These are phyloP conservation scores for Synergus umbraculus DNA, from an alignment of 2,888 invertebrate species.

Conservation along the genomic window DNA sequence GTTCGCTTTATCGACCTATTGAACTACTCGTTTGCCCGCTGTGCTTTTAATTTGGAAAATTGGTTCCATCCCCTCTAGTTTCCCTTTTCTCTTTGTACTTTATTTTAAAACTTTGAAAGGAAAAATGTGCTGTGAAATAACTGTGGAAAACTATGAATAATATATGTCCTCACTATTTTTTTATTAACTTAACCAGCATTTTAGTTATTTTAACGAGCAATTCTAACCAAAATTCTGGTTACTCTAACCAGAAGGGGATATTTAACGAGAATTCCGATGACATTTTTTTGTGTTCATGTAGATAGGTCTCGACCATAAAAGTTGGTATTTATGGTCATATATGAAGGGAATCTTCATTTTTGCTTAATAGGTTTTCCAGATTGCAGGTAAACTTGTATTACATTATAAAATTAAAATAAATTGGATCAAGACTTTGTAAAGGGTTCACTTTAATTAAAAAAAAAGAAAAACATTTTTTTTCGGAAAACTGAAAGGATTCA, in stretches of 20 bases:
- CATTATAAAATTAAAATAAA: not conserved
- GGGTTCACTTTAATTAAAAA: not conserved
- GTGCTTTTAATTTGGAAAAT: slow-evolving; percentile 34
- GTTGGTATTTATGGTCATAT: not conserved
- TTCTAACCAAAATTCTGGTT: too few relatives aligned
- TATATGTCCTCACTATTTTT: too few relatives aligned
- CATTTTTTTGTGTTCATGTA: too few relatives aligned
- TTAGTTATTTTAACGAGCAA: too few relatives aligned
- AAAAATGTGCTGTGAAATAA: not conserved
- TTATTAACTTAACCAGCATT: too few relatives aligned
- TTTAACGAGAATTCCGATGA: too few relatives aligned
- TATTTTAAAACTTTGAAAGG: not conserved
- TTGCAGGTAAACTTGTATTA: too few relatives aligned
- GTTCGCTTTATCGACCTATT: not conserved
- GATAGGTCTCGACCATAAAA: not conserved
- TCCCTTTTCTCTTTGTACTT: not conserved
- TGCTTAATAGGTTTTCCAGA: not conserved
- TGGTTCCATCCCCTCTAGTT: slow-evolving; percentile 4
- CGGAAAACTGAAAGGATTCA: not conserved
- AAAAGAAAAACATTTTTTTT: not conserved
- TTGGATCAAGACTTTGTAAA: not conserved
- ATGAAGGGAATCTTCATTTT: not conserved
- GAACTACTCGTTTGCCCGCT: not conserved
- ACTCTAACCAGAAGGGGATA: too few relatives aligned
- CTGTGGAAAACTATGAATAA: not conserved